Evolutionary conservation across 2,113 vertebrate species (phyloP), one percentile per base, ranked within the genome.

Genomic region (Strix uralensis): DNA sequence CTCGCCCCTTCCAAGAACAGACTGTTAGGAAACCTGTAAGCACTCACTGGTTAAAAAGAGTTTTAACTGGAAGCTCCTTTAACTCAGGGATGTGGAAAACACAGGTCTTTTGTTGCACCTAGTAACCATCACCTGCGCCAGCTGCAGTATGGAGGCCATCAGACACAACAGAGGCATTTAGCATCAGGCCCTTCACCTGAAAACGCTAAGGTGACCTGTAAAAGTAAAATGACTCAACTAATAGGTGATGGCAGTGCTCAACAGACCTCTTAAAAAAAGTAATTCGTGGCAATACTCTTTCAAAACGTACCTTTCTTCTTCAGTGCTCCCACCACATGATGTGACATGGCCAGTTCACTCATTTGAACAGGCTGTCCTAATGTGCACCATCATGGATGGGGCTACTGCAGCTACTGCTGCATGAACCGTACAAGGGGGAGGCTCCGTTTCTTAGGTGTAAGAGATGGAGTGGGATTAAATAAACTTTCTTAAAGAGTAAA

Each of bases 191-290:
- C 34, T 66, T 81, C 51, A 81, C 55, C 85, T 34, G 44, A 63
- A 84, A 83, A 83, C 22, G 8, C 46, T 88, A 57, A 40, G 47
- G 40, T 69, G 59, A 78, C 29, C n/a, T 74, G n/a, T 49, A 72
- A 75, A 88, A 95, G 29, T 52, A 67, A 93, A 77, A 70, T 44
- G 23, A 22, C 29, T 78, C 61, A 59, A 84, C 63, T 49, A 84
- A 61, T 40, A 73, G 0, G 7, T 52, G 69, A 67, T 2, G 7
- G n/a, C 63, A 88, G 42, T 0, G 0, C 38, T 71, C 75, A 74
- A 9, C 4, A 4, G 65, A 77, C 13, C 22, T 67, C 77, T 92
- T 78, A 65, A 57, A 49, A 85, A 85, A 92, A 63, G 62, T 30
- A 0, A 87, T 63, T 72, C 4, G 7, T 1, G 4, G 11, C 18